phyloP scores from a whole-genome alignment of 1,140 invertebrate species.

The Drosophila willistoni region DNA sequence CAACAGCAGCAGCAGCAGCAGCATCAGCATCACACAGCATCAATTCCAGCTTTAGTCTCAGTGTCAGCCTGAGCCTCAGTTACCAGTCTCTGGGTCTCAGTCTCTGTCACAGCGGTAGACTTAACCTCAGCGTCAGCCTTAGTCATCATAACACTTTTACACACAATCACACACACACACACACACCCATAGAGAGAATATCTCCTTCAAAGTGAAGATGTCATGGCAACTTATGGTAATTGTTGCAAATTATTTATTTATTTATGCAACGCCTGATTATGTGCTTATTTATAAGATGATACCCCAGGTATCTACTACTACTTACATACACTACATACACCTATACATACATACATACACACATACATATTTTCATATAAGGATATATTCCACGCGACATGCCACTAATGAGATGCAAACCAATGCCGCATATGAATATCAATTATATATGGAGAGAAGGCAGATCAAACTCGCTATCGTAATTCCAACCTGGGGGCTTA shows the following conservation, averaged over 20 bases:
- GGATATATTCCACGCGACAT: slow-evolving; percentile 52
- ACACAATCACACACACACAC: slow-evolving; percentile 15
- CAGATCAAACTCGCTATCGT: slow-evolving; percentile 47
- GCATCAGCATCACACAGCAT: slow-evolving; percentile 11
- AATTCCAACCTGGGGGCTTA: slow-evolving; percentile 18
- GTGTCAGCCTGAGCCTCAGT: slow-evolving; percentile 46
- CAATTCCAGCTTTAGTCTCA: slow-evolving; percentile 17
- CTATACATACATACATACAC: not conserved
- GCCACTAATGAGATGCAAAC: slow-evolving; percentile 71
- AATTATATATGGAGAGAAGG: slow-evolving; percentile 44
- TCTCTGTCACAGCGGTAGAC: slow-evolving; percentile 12
- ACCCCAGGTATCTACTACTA: slow-evolving; percentile 35
- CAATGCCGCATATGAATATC: slow-evolving; percentile 73
- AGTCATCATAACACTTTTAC: slow-evolving; percentile 56
- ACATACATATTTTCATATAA: slow-evolving; percentile 33
- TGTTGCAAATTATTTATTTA: slow-evolving; percentile 81
- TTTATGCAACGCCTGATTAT: slow-evolving; percentile 78
- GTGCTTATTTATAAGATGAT: slow-evolving; percentile 72
- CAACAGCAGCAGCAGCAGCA: slow-evolving; percentile 14
- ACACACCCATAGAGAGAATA: slow-evolving; percentile 18
- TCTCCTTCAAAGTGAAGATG: slow-evolving; percentile 51
- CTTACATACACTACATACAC: slow-evolving; percentile 14
- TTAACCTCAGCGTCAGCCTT: slow-evolving; percentile 53
- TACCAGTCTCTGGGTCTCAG: not conserved
- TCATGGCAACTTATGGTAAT: slow-evolving; percentile 76